Evolutionary conservation across 2,888 invertebrate species (phyloP).

Genomic region (Malthinus flaveolus): DNA sequence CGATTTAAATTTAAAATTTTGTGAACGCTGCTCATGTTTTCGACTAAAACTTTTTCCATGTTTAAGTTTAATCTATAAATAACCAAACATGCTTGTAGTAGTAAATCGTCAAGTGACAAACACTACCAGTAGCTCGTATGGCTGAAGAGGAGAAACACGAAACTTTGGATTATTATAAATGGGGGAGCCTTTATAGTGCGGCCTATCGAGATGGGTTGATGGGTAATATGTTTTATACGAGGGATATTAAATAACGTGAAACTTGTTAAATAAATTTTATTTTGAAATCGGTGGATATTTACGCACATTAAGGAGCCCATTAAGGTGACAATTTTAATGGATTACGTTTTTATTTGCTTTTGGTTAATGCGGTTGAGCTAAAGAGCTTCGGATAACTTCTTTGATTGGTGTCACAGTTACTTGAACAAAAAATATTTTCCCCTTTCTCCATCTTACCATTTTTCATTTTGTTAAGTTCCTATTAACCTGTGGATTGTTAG

Average conservation of each 20-base stretch:
- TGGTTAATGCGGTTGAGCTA: too few relatives aligned
- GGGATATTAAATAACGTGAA: slow-evolving; percentile 4
- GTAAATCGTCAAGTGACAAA: slow-evolving; percentile 6
- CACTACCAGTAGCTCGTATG: slow-evolving; percentile 1
- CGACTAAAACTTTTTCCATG: slow-evolving; percentile 6
- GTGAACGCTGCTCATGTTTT: not conserved
- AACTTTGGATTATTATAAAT: not conserved
- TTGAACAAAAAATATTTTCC: too few relatives aligned
- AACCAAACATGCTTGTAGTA: slow-evolving; percentile 7
- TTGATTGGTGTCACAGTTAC: too few relatives aligned
- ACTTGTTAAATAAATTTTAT: slow-evolving; percentile 3
- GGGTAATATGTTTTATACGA: not conserved
- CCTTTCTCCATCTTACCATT: too few relatives aligned
- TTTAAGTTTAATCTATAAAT: slow-evolving; percentile 5
- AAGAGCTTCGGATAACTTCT: too few relatives aligned
- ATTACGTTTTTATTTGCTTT: too few relatives aligned
- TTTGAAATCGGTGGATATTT: not conserved
- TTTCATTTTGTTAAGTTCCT: too few relatives aligned
- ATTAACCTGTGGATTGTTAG: too few relatives aligned
- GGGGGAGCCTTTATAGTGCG: not conserved
- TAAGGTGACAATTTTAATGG: too few relatives aligned
- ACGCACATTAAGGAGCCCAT: too few relatives aligned
- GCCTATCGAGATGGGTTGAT: too few relatives aligned
- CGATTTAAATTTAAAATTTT: too few relatives aligned
- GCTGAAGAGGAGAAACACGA: not conserved